Conservation (phyloP, 2,113 vertebrate species). For the Nannobrachium achirus region DNA sequence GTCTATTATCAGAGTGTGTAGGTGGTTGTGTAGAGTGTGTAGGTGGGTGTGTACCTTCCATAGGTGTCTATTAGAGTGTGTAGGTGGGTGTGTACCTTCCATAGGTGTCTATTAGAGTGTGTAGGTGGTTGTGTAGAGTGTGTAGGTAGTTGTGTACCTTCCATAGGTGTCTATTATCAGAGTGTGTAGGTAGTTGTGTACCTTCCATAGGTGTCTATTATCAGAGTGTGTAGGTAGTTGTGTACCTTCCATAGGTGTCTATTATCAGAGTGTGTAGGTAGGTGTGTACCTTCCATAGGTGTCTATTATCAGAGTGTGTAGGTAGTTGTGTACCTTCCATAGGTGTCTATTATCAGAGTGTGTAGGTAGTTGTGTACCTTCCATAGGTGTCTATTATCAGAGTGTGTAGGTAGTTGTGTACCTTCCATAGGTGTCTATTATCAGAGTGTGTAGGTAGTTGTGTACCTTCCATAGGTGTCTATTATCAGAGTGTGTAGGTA, state of each 20-base stretch:
- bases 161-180: no score
- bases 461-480: no score
- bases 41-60: conserved; percentile 6
- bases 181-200: neutral
- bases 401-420: conserved; percentile 5
- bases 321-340: conserved; percentile 6
- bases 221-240: conserved; percentile 2
- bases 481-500: neutral
- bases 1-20: neutral
- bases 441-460: no score
- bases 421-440: neutral
- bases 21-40: no score
- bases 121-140: no score
- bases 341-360: neutral
- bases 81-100: neutral
- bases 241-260: neutral
- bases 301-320: neutral
- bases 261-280: neutral
- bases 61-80: neutral
- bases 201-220: no score
- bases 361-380: no score
- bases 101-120: no score
- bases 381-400: no score
- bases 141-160: no score
- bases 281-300: no score